Evolutionary conservation across 1,140 invertebrate genomes (phyloP).

Genomic region (Drosophila lini): DNA sequence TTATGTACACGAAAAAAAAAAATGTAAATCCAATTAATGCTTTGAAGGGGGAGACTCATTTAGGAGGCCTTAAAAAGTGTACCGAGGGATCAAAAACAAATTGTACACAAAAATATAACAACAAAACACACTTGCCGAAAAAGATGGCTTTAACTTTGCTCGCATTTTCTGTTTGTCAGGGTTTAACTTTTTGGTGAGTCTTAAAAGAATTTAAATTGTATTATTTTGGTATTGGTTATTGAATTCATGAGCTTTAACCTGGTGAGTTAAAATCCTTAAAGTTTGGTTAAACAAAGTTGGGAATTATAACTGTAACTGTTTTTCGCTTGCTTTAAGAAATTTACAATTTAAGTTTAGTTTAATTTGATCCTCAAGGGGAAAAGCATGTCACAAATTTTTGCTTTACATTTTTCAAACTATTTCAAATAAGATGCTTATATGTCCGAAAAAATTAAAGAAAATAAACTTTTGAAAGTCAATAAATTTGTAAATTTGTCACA

Average conservation of each 20-base stretch:
- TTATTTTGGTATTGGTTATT: background rate
- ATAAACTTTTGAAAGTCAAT: background rate
- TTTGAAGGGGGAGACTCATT: conserved; percentile 2
- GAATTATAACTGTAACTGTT: background rate
- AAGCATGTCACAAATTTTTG: background rate
- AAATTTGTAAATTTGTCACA: background rate
- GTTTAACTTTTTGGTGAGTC: background rate
- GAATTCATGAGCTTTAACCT: background rate
- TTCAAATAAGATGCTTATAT: no score
- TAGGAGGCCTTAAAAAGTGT: background rate
- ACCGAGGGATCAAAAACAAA: background rate
- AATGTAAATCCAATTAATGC: conserved; percentile 1
- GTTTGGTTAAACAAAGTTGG: background rate
- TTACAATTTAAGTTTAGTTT: background rate
- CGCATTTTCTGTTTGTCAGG: no score
- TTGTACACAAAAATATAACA: background rate
- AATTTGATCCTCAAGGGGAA: background rate
- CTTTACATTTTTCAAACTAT: no score
- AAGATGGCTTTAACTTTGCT: no score
- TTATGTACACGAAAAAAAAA: conserved; percentile 23
- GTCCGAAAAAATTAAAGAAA: background rate
- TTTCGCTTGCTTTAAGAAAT: background rate
- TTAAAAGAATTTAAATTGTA: background rate
- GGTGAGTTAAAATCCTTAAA: background rate
- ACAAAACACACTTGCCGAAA: background rate